Base-by-base conservation (phyloP, 1,140 invertebrate species). In the Sinella curviseta region DNA sequence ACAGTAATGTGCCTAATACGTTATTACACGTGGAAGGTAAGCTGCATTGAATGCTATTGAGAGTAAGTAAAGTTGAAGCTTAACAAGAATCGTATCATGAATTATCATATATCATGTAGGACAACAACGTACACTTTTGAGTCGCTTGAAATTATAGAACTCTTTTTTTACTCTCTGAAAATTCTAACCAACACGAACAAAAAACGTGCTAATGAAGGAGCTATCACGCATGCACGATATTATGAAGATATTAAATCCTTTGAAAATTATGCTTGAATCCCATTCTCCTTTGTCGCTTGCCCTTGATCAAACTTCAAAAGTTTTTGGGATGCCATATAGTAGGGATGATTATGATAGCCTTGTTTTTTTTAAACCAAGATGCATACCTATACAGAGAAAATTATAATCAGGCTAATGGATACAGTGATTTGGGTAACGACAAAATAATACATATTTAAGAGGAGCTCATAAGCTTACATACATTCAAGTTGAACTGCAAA, bases 401-500 rank as follows among this genome's bases (percentile, higher is more conserved):
- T 60, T 17, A 60, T 60, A 60, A 60, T 60, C 55, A n/a, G 14
- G 24, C 55, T 60, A 60, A 60, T 60, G 55, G 55, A 26, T 60
- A 17, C 24, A 24, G 55, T 60, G 55, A 60, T 60, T 60, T 60
- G 55, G 3, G 55, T 60, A 60, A 60, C 55, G 55, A 60, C 12
- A 60, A 60, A 14, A 60, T 60, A 60, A 60, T 60, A 24, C 55
- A 17, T 60, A n/a, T n/a, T n/a, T n/a, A n/a, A n/a, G n/a, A n/a
- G n/a, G n/a, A n/a, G n/a, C n/a, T n/a, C n/a, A n/a, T n/a, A n/a
- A n/a, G n/a, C n/a, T n/a, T n/a, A n/a, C n/a, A n/a, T n/a, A n/a
- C n/a, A n/a, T n/a, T n/a, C n/a, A n/a, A n/a, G n/a, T n/a, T n/a
- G n/a, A n/a, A n/a, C n/a, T n/a, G n/a, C n/a, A n/a, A n/a, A n/a